Base-by-base conservation (phyloP, 2,113 vertebrate species). In the Aleadryas rufinucha region DNA sequence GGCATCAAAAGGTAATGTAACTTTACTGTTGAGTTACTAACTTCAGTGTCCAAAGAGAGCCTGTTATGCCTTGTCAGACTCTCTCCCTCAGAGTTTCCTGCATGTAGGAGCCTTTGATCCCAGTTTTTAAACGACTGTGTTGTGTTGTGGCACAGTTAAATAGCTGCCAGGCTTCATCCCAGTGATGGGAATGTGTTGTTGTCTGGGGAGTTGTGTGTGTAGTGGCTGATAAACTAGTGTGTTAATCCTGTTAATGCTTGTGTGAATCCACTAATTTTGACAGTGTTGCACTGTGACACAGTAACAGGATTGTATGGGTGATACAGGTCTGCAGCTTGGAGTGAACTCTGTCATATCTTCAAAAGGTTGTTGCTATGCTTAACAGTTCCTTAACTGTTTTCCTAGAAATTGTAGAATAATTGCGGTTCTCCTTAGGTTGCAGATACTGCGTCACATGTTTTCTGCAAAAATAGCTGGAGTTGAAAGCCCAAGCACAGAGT, bases 171-270 rank as follows among this genome's bases (percentile, higher is more conserved):
- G 71, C 68, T 80, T 70, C 85, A 37, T 95, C 82, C 63, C 42
- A 47, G 63, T 35, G 59, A 56, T 66, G 75, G 85, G 56, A 90
- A 41, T 4, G 3, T 1, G 5, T 54, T 63, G 47, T 70, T 80
- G 39, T 83, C 53, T 74, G 35, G 93, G 66, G 92, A 94, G 56
- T 63, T 77, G 82, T 70, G 63, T 94, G 78, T 2, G 3, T 59
- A 30, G 88, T 59, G 49, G 45, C 79, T 96, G 88, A 94, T 95
- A 94, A 96, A 93, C 88, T 52, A 64, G 24, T 49, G 17, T 71
- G 79, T 64, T 94, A 94, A 95, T 97, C 93, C 79, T 65, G 16
- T 96, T 96, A 87, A 81, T 52, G 60, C 65, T 57, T 59, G 44
- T 84, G 76, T 56, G 80, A 78, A 84, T 88, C 42, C 60, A 41